Percentiles rank a stretch among this genome's conserved stretches.
Evolutionary conservation across 2,888 invertebrate genomes (phyloP).

Genomic region (Bellardia bayeri): DNA sequence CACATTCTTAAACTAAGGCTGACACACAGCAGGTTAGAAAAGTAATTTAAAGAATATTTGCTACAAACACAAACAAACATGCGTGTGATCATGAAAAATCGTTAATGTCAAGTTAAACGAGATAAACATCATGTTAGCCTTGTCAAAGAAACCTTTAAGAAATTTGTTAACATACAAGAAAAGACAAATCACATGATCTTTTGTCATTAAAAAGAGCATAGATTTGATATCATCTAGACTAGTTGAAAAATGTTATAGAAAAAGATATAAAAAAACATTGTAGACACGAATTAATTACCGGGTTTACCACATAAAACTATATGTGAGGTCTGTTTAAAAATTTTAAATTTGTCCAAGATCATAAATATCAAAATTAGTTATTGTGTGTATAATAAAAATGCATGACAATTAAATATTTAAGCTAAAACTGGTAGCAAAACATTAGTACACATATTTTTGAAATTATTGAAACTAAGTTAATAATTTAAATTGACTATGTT

Average conservation of each 20-base stretch:
- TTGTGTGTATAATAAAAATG: conserved; percentile 28
- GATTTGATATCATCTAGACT: conserved; percentile 49
- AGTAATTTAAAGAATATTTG: background rate
- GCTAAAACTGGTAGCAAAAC: conserved; percentile 32
- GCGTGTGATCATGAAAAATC: conserved; percentile 72
- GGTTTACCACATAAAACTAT: conserved; percentile 58
- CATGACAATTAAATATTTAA: conserved; percentile 4
- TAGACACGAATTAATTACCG: conserved; percentile 69
- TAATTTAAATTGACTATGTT: background rate
- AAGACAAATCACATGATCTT: conserved; percentile 48
- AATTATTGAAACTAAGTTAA: background rate
- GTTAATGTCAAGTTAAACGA: conserved; percentile 58
- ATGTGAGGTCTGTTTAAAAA: conserved; percentile 61
- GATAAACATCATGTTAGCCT: conserved; percentile 69
- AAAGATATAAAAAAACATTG: conserved; percentile 44
- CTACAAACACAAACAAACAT: background rate
- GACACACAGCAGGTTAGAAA: conserved; percentile 74
- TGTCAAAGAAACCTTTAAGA: conserved; percentile 58
- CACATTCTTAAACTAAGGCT: conserved; percentile 70
- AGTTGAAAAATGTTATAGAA: conserved; percentile 41
- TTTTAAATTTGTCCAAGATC: background rate
- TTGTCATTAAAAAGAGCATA: conserved; percentile 65
- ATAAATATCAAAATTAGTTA: background rate
- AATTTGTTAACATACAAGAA: conserved; percentile 43
- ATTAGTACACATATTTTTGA: too few species aligned